Percentiles rank a stretch among this genome's conserved stretches.
Conservation (phyloP, 1,140 invertebrate genomes). For the Amyelois transitella region DNA sequence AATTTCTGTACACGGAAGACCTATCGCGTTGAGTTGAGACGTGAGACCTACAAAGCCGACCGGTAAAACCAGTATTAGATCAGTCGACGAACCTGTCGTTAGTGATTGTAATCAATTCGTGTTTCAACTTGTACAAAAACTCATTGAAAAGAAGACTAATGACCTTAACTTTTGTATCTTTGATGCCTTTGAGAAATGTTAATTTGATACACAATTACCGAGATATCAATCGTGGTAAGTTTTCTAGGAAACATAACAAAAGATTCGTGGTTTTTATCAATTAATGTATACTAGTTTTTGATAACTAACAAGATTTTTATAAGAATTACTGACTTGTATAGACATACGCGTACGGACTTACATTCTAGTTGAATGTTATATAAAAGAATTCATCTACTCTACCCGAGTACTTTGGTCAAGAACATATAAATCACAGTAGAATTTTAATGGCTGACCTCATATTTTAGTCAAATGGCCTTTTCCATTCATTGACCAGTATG, state of each 20-base stretch:
- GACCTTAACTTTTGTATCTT: background rate
- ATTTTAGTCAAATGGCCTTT: background rate
- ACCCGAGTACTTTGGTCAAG: no score
- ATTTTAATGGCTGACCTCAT: background rate
- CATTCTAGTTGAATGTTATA: no score
- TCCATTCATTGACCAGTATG: no score
- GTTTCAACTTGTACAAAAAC: background rate
- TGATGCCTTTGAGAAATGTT: background rate
- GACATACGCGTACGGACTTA: background rate
- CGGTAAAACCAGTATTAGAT: background rate
- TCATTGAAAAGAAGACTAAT: background rate
- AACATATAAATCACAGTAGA: no score
- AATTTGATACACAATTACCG: background rate
- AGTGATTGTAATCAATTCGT: background rate
- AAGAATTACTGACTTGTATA: background rate
- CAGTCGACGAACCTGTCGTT: background rate
- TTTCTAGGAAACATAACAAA: background rate
- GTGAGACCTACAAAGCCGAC: background rate
- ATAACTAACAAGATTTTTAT: background rate
- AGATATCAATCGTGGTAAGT: background rate
- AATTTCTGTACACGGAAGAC: background rate
- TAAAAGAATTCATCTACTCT: no score
- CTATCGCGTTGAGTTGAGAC: no score
- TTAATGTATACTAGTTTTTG: background rate
- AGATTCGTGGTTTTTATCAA: background rate